These are phyloP conservation scores for Sebastes alutus DNA, from an alignment of 2,797 vertebrate species.

Conservation along the genomic window DNA sequence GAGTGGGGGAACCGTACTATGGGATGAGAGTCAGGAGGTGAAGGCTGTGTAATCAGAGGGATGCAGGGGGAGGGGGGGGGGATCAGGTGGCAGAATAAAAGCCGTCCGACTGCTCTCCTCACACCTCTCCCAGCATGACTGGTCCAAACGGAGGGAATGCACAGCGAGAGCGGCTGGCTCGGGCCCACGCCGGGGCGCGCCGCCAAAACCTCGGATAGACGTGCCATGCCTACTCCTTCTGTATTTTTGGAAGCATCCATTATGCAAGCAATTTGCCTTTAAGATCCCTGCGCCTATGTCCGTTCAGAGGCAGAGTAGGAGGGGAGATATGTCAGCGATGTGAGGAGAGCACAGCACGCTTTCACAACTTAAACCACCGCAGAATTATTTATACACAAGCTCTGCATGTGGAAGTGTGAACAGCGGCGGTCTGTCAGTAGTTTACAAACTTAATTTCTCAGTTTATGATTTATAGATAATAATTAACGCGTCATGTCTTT, in stretches of 20 bases:
- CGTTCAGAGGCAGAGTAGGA: conserved; percentile 54
- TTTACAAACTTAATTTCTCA: conserved; percentile 23
- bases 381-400: conserved; percentile 34
- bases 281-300: conserved; percentile 62
- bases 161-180: conserved; percentile 66
- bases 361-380: conserved; percentile 18
- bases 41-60: conserved; percentile 40
- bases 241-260: conserved; percentile 82
- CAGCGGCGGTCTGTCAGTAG: conserved; percentile 33
- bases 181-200: conserved; percentile 48
- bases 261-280: conserved; percentile 79
- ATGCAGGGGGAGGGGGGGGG: not conserved
- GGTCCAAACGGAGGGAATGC: conserved; percentile 57
- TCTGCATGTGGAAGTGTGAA: conserved; percentile 42
- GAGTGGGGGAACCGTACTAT: conserved; percentile 22
- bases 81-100: conserved; percentile 68
- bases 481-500: conserved; percentile 36
- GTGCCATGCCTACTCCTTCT: conserved; percentile 69
- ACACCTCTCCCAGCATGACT: conserved; percentile 65
- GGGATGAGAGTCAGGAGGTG: conserved; percentile 22
- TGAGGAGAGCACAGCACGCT: conserved; percentile 26
- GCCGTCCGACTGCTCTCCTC: conserved; percentile 64
- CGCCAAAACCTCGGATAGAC: conserved; percentile 75
- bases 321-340: conserved; percentile 52
- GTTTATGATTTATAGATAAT: conserved; percentile 37